Conservation (phyloP, 1,140 invertebrate genomes). For the Xylocopa sonorina region DNA sequence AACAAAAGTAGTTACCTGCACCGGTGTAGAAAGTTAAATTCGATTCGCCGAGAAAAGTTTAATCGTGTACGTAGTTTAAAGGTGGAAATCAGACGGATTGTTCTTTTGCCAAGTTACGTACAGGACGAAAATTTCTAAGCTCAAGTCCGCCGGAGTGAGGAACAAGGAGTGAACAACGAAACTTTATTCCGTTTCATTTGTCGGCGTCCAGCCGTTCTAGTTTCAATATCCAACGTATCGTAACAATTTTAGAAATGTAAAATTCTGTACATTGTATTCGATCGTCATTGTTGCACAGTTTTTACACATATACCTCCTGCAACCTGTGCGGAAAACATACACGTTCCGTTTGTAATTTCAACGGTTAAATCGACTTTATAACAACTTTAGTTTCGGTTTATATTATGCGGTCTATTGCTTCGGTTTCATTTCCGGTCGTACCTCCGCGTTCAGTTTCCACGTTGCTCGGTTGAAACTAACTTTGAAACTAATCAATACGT, state of each 20-base stretch:
- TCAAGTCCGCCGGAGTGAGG: slow-evolving; percentile 49
- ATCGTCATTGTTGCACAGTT: no score
- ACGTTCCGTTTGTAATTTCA: slow-evolving; percentile 23
- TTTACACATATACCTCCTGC: no score
- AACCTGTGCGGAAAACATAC: no score
- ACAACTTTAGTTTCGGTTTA: slow-evolving; percentile 65
- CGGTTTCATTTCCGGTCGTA: slow-evolving; percentile 53
- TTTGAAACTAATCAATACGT: slow-evolving; percentile 41
- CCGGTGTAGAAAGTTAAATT: slow-evolving; percentile 78
- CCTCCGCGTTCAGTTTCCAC: slow-evolving; percentile 4
- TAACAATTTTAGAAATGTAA: no score
- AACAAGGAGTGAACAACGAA: slow-evolving; percentile 42
- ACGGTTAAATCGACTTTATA: slow-evolving; percentile 56
- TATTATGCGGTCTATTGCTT: slow-evolving; percentile 48
- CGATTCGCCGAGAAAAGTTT: slow-evolving; percentile 77
- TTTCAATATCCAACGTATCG: no score
- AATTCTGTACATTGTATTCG: no score
- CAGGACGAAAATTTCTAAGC: slow-evolving; percentile 65
- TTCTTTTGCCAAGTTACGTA: slow-evolving; percentile 64
- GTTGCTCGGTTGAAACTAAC: slow-evolving; percentile 37
- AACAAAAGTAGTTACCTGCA: slow-evolving; percentile 77
- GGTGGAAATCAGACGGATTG: slow-evolving; percentile 63
- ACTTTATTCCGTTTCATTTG: neutral
- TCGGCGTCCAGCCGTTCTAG: no score
- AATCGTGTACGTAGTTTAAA: slow-evolving; percentile 74